phyloP scores from a whole-genome alignment of 2,888 invertebrate genomes.

The Hypselothyrea guttata region DNA sequence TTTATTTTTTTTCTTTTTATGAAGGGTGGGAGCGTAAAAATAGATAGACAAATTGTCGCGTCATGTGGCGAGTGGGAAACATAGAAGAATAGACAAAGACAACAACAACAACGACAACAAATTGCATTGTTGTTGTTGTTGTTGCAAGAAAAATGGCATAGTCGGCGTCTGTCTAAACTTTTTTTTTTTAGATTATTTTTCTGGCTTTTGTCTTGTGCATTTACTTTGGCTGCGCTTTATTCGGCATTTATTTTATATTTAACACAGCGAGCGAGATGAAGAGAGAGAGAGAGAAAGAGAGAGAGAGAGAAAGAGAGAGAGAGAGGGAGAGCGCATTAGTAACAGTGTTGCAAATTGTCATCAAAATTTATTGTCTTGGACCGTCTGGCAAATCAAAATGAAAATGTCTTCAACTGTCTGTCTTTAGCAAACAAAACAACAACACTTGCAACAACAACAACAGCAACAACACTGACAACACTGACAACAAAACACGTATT shows the following conservation, averaged over 20 bases:
- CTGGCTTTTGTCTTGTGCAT: slow-evolving; percentile 33
- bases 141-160: slow-evolving; percentile 51
- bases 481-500: too few species aligned
- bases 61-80: slow-evolving; percentile 63
- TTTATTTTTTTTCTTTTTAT: too few species aligned
- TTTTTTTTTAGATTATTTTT: too few species aligned
- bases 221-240: slow-evolving; percentile 45
- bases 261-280: slow-evolving; percentile 7
- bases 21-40: slow-evolving; percentile 60
- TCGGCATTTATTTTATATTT: slow-evolving; percentile 48
- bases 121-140: slow-evolving; percentile 27
- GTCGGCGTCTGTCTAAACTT: slow-evolving; percentile 52
- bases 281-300: neutral
- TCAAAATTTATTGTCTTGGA: slow-evolving; percentile 64
- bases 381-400: slow-evolving; percentile 58
- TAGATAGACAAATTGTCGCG: slow-evolving; percentile 79
- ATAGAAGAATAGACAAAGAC: slow-evolving; percentile 16
- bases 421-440: slow-evolving; percentile 4
- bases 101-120: slow-evolving; percentile 27
- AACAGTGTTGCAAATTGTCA: slow-evolving; percentile 62
- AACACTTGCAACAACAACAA: neutral
- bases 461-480: slow-evolving; percentile 9
- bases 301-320: neutral
- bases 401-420: slow-evolving; percentile 54
- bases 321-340: neutral